A percentile compares a stretch with the other conserved stretches of the same genome.
Conservation (phyloP, 2,113 vertebrate species). For the Hyaena hyaena region DNA sequence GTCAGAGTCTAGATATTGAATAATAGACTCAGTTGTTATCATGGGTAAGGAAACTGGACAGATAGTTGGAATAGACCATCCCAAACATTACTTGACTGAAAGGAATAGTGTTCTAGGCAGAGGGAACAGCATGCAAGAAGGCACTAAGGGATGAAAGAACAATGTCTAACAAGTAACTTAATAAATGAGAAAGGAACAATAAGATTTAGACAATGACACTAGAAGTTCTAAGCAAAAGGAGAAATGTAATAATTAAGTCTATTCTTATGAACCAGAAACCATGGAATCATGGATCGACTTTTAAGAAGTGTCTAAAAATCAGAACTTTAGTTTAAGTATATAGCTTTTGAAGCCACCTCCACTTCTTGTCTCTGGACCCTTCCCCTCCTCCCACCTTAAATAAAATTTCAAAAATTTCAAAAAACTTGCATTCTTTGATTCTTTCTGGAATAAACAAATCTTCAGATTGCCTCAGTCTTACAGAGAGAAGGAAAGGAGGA, state of each 20-base stretch:
- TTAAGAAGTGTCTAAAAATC: background rate
- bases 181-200: background rate
- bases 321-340: background rate
- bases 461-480: background rate
- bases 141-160: background rate
- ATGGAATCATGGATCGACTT: background rate
- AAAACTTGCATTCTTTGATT: too few species aligned
- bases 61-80: background rate
- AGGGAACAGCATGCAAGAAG: background rate
- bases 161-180: background rate
- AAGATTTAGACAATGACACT: background rate
- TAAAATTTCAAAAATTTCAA: background rate
- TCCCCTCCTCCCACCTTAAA: fast-evolving
- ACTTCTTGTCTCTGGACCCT: background rate
- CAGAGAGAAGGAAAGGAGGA: background rate
- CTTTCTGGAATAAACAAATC: background rate
- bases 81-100: background rate
- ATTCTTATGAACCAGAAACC: background rate
- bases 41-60: background rate
- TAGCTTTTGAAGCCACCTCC: background rate
- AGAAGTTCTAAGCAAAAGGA: background rate
- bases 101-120: background rate
- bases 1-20: background rate
- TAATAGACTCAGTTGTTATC: background rate
- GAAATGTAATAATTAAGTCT: background rate